phyloP scores from a whole-genome alignment of 1,140 invertebrate genomes.

The Chironomus tepperi region DNA sequence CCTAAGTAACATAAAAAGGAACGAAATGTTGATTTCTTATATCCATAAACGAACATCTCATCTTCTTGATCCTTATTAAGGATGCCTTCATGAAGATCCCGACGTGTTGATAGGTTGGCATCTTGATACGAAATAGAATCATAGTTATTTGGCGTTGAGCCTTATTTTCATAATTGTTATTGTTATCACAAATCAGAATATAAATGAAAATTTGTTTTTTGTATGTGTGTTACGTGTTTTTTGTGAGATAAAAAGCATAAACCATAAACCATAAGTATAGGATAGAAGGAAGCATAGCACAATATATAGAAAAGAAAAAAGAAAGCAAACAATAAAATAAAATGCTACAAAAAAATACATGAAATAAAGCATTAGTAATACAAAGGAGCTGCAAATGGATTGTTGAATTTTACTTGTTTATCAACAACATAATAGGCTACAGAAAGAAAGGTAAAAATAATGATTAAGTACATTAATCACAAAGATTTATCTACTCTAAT shows the following conservation, averaged over 20 bases:
- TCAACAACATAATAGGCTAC: too few species aligned
- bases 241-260: neutral
- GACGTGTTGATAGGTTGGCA: neutral
- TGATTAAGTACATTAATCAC: too few species aligned
- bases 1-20: conserved; percentile 50
- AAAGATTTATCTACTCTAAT: too few species aligned
- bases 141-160: conserved; percentile 13
- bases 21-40: conserved; percentile 43
- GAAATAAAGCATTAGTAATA: too few species aligned
- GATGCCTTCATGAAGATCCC: conserved; percentile 27
- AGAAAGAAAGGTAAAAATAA: too few species aligned
- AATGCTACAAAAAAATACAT: too few species aligned
- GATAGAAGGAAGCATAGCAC: neutral
- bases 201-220: too few species aligned
- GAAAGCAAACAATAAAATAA: neutral
- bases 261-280: neutral
- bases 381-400: too few species aligned
- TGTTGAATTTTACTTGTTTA: too few species aligned
- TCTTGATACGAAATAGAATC: conserved; percentile 19
- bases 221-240: neutral
- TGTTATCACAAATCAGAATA: conserved; percentile 3
- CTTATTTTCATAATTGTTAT: neutral
- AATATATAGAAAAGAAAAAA: neutral
- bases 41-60: conserved; percentile 61
- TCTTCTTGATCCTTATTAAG: conserved; percentile 58